These are phyloP conservation scores for Melipona beecheii DNA, from an alignment of 2,888 invertebrate genomes.

Conservation along the genomic window DNA sequence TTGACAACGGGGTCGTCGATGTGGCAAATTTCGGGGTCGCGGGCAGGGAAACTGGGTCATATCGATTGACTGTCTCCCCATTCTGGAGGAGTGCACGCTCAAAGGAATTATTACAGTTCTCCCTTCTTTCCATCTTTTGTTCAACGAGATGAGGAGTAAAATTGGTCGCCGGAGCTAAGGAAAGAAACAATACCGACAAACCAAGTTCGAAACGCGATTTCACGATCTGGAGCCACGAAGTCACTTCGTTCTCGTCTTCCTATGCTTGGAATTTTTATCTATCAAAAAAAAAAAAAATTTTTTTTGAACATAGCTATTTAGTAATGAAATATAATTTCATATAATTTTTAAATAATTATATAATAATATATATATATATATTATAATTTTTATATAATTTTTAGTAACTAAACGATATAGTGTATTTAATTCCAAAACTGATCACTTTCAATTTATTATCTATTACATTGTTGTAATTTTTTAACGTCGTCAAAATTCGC, in stretches of 20 bases:
- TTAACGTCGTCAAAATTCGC: no score
- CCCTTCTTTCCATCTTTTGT: slow-evolving; percentile 31
- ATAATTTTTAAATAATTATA: no score
- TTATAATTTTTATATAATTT: no score
- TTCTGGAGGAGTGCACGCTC: slow-evolving; percentile 37
- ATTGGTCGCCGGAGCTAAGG: slow-evolving; percentile 20
- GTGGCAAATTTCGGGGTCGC: slow-evolving; percentile 64
- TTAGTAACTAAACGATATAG: no score
- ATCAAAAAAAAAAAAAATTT: not conserved
- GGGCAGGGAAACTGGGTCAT: slow-evolving; percentile 65
- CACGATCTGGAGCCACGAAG: no score
- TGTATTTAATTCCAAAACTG: not conserved
- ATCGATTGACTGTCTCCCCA: slow-evolving; percentile 67
- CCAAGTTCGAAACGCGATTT: not conserved
- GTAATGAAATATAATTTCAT: no score
- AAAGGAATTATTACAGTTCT: slow-evolving; percentile 51
- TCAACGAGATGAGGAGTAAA: slow-evolving; percentile 22
- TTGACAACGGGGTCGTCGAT: slow-evolving; percentile 59
- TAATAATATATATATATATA: no score
- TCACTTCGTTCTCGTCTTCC: not conserved
- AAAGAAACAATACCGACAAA: slow-evolving; percentile 13
- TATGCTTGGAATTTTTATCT: not conserved
- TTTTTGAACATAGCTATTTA: no score
- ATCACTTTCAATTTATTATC: not conserved
- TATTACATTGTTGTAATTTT: not conserved